Evolutionary conservation across 2,113 vertebrate genomes (phyloP).

Genomic region (Embiotoca jacksoni): DNA sequence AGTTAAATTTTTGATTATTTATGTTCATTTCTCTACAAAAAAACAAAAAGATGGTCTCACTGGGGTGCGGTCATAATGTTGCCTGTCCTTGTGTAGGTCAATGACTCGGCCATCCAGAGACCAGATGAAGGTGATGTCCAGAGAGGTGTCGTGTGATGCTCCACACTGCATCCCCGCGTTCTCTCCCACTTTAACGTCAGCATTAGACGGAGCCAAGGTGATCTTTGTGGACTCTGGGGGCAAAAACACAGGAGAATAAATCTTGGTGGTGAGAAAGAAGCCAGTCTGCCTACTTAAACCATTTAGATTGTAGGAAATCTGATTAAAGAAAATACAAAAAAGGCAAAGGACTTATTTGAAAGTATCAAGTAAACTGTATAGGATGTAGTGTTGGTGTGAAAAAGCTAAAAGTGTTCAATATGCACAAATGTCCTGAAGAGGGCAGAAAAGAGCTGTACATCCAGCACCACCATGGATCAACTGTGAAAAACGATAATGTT

Average conservation of each 20-base stretch:
- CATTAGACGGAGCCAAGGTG: conserved; percentile 90
- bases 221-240: conserved; percentile 93
- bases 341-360: not conserved
- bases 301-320: not conserved
- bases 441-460: conserved; percentile 72
- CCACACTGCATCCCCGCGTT: conserved; percentile 91
- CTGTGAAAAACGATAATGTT: not conserved
- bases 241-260: not conserved
- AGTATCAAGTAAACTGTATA: not conserved
- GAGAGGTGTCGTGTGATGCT: conserved; percentile 89
- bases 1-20: not conserved
- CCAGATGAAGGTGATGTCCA: conserved; percentile 97
- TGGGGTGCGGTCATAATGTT: conserved; percentile 89
- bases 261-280: not conserved
- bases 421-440: conserved; percentile 67
- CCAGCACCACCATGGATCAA: not conserved
- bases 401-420: conserved; percentile 21
- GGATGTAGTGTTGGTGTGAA: not conserved
- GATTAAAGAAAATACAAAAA: not conserved
- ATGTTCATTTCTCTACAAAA: not conserved
- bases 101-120: conserved; percentile 91
- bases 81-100: conserved; percentile 89
- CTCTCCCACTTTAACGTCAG: conserved; percentile 93
- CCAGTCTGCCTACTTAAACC: not conserved
- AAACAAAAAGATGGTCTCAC: conserved; percentile 80